Base-by-base conservation (phyloP, 2,113 vertebrate species). In the Tachycineta bicolor region DNA sequence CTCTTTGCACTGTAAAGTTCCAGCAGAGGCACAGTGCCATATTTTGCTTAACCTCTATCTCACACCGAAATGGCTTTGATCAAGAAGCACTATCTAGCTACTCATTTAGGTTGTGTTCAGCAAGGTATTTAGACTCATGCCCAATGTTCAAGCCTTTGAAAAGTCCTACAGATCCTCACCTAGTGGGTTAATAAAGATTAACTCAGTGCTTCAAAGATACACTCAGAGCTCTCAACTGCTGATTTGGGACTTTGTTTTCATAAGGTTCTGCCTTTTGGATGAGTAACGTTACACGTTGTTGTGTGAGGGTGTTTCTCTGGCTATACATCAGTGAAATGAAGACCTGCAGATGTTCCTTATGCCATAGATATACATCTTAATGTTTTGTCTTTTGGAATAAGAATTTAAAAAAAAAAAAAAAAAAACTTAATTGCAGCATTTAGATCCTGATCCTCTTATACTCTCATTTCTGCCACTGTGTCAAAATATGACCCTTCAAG, bases 201-300 rank as follows among this genome's bases (percentile, higher is more conserved):
- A 71, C 37, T 56, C 43, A 7, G 22, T 56, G 28, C 24, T 92
- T 56, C 43, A 77, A n/a, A 90, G 63, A 39, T 31, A 21, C 11
- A 49, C 23, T 76, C 46, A 44, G 39, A 63, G 34, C 10, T 89
- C 33, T 68, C 58, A 73, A 15, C n/a, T 43, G 22, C 21, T 81
- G 64, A 83, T 71, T 63, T 18, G 37, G 44, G 19, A 34, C 29
- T 47, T 75, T 24, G 9, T 43, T 93, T 83, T 28, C 56, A 43
- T 56, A 56, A 83, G 21, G 34, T 60, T 81, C 24, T 84, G 43
- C 26, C 12, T 84, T 78, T 44, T 47, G 19, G 19, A 47, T 59
- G 28, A 83, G 34, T 46, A 67, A 33, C 0, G 1, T 24, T 43
- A 13, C 2, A 0, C 28, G 14, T 6, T 63, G 37, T 3, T 46